Evolutionary conservation across 2,888 invertebrate species (phyloP).

Genomic region (Craniophora ligustri): DNA sequence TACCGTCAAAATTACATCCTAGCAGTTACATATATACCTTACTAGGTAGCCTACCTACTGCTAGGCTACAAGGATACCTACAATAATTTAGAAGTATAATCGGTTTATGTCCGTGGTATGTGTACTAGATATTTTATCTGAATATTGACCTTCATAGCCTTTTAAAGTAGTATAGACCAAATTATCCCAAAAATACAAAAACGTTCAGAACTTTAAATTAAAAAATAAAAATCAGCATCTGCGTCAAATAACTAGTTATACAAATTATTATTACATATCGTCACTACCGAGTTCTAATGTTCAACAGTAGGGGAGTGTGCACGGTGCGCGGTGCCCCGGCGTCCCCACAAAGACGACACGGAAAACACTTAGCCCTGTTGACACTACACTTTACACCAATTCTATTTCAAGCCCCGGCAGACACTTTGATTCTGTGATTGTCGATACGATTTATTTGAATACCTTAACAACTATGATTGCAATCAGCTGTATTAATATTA

Average conservation of each 20-base stretch:
- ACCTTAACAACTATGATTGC: too few species aligned
- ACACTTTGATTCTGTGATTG: conserved; percentile 64
- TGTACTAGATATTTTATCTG: too few species aligned
- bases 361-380: conserved; percentile 86
- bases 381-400: conserved; percentile 85
- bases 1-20: too few species aligned
- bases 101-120: too few species aligned
- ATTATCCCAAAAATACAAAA: too few species aligned
- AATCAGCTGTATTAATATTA: too few species aligned
- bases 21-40: too few species aligned
- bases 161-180: too few species aligned
- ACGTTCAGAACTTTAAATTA: background rate
- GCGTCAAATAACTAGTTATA: background rate
- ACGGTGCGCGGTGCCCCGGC: conserved; percentile 38
- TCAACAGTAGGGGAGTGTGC: conserved; percentile 30
- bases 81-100: too few species aligned
- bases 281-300: conserved; percentile 34
- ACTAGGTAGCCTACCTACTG: too few species aligned
- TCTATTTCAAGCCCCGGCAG: conserved; percentile 68
- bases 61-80: too few species aligned
- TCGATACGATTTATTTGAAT: conserved; percentile 45
- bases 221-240: background rate
- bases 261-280: conserved; percentile 23
- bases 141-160: too few species aligned
- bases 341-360: conserved; percentile 83